Evolutionary conservation across 1,140 invertebrate species (phyloP).

Genomic region (Drosophila equinoxialis): DNA sequence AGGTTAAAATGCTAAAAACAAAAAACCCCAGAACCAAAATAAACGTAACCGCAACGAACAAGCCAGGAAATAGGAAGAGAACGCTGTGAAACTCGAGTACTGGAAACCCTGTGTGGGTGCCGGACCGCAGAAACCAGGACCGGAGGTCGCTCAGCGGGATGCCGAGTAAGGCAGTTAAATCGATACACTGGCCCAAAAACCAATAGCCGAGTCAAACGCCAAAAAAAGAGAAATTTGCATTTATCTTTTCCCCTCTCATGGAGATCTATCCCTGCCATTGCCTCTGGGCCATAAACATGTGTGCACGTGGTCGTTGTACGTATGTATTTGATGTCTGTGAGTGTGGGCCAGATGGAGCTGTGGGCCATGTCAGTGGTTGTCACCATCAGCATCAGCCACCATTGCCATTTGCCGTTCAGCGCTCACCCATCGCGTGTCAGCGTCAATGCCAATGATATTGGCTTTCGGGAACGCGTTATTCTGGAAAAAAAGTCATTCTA

Average conservation of each 20-base stretch:
- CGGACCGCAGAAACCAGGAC: constrained; percentile 28
- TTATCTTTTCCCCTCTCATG: constrained; percentile 39
- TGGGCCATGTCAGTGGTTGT: constrained; percentile 71
- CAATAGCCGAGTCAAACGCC: constrained; percentile 55
- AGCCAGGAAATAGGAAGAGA: constrained; percentile 2
- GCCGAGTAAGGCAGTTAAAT: constrained; percentile 64
- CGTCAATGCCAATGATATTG: constrained; percentile 64
- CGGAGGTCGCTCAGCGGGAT: constrained; percentile 51
- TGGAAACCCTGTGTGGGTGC: not conserved
- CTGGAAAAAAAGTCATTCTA: constrained; percentile 55
- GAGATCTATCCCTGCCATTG: constrained; percentile 3
- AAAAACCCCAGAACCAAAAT: constrained; percentile 9
- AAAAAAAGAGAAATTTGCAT: constrained; percentile 54
- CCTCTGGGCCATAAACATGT: constrained; percentile 5
- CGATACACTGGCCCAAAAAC: constrained; percentile 76
- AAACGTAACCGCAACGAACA: not conserved
- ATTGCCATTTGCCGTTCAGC: not conserved
- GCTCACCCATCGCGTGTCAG: constrained; percentile 30
- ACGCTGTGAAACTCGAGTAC: not conserved
- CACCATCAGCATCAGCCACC: constrained; percentile 65
- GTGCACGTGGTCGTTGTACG: constrained; percentile 12
- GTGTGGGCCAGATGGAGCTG: constrained; percentile 36
- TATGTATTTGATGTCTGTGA: not conserved
- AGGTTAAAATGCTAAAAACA: not conserved
- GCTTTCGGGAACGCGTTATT: constrained; percentile 63